phyloP scores from a whole-genome alignment of 1,140 invertebrate genomes.

The Ceratina australensis region DNA sequence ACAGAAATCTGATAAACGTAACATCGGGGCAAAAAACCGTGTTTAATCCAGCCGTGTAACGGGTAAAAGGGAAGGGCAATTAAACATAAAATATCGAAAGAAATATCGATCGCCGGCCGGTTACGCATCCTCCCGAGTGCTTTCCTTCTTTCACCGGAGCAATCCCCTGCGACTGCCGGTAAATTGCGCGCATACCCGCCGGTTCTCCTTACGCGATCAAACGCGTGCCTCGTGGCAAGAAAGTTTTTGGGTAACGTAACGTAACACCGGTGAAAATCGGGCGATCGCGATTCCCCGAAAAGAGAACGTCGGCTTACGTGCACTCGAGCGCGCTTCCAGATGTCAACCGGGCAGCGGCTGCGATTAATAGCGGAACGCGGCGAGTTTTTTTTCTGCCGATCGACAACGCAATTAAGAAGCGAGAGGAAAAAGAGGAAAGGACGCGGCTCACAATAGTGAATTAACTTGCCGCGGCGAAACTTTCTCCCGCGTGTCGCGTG shows the following conservation, averaged over 20 bases:
- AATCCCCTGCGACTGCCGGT: background rate
- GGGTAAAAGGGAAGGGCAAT: too few relatives aligned
- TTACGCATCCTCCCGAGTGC: slow-evolving; percentile 10
- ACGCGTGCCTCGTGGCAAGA: slow-evolving; percentile 4
- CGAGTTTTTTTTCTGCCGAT: slow-evolving; percentile 28
- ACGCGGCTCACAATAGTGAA: background rate
- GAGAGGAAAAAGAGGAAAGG: slow-evolving; percentile 5
- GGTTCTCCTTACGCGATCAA: slow-evolving; percentile 24
- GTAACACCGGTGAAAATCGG: slow-evolving; percentile 46
- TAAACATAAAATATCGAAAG: too few relatives aligned
- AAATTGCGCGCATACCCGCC: too few relatives aligned
- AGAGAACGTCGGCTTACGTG: slow-evolving; percentile 12
- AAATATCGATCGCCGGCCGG: slow-evolving; percentile 1
- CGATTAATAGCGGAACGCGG: slow-evolving; percentile 44
- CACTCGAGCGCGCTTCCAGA: background rate
- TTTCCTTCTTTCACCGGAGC: slow-evolving; percentile 3
- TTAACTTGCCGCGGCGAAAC: slow-evolving; percentile 6
- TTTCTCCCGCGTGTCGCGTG: slow-evolving; percentile 53
- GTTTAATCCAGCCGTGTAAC: too few relatives aligned
- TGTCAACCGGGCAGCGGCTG: slow-evolving; percentile 4
- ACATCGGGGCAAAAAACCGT: too few relatives aligned
- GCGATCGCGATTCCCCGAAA: slow-evolving; percentile 1
- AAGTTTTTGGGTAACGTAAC: slow-evolving; percentile 35
- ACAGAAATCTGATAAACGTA: too few relatives aligned
- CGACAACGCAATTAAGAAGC: slow-evolving; percentile 26